These are phyloP conservation scores for Drosophila pseudotalamancana DNA, from an alignment of 2,888 invertebrate genomes.

Conservation along the genomic window DNA sequence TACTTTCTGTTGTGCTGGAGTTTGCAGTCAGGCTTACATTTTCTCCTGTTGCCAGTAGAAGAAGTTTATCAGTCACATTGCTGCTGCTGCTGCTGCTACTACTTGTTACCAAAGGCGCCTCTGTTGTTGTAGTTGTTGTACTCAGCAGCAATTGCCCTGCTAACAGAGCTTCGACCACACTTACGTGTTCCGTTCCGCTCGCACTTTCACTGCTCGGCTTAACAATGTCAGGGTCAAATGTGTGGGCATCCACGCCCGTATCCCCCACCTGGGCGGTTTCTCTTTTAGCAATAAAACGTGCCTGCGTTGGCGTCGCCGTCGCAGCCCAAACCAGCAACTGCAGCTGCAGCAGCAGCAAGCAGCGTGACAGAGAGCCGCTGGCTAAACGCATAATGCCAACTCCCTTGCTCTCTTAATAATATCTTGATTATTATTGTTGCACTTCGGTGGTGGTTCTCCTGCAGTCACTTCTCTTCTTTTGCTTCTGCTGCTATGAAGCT, in stretches of 20 bases:
- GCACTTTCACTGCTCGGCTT: slow-evolving; percentile 49
- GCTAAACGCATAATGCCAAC: slow-evolving; percentile 44
- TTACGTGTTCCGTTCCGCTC: slow-evolving; percentile 12
- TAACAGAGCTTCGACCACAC: slow-evolving; percentile 1
- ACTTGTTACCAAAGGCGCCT: neutral
- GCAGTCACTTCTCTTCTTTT: slow-evolving; percentile 6
- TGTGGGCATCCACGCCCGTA: slow-evolving; percentile 33
- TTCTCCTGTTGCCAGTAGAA: neutral
- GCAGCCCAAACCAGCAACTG: slow-evolving; percentile 20
- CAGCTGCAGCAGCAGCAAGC: slow-evolving; percentile 14
- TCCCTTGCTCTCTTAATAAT: slow-evolving; percentile 16
- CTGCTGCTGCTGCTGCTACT: slow-evolving; percentile 4
- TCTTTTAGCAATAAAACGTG: slow-evolving; percentile 74
- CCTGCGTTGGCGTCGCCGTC: slow-evolving; percentile 49
- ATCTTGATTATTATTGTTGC: slow-evolving; percentile 49
- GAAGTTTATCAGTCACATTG: neutral
- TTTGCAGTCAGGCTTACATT: neutral
- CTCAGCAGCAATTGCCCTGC: neutral
- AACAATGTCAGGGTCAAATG: slow-evolving; percentile 73
- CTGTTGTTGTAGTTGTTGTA: slow-evolving; percentile 16
- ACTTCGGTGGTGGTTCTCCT: slow-evolving; percentile 28
- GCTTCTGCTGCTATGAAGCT: slow-evolving; percentile 2
- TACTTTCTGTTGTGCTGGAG: neutral
- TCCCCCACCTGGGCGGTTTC: slow-evolving; percentile 51
- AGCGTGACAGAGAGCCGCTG: slow-evolving; percentile 21